Conservation (phyloP, 1,140 invertebrate species). For the Rhyzopertha dominica region DNA sequence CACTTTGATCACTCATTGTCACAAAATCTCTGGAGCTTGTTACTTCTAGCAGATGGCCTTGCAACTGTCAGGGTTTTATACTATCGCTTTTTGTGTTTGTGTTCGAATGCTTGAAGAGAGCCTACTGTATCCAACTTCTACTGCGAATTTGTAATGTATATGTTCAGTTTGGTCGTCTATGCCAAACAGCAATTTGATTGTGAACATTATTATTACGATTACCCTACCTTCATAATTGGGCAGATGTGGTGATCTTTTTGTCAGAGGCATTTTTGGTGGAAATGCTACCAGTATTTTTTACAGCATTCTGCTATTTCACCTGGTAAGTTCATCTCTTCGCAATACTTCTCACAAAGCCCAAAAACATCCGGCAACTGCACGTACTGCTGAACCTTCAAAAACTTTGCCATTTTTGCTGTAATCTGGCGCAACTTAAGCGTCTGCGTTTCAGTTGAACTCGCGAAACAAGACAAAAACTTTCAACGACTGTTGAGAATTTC, state of each 20-base stretch:
- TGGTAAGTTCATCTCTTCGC: constrained; percentile 54
- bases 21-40: no score
- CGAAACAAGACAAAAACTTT: constrained; percentile 33
- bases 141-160: constrained; percentile 51
- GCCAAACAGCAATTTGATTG: constrained; percentile 57
- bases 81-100: constrained; percentile 1
- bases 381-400: constrained; percentile 44
- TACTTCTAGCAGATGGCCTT: no score
- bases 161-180: constrained; percentile 60
- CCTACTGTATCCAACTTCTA: constrained; percentile 26
- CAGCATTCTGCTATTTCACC: constrained; percentile 23
- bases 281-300: constrained; percentile 26
- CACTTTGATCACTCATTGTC: no score
- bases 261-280: constrained; percentile 22
- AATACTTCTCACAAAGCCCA: constrained; percentile 49
- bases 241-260: constrained; percentile 23
- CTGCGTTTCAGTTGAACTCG: constrained; percentile 39
- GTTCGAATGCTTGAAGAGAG: constrained; percentile 18
- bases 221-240: constrained; percentile 59
- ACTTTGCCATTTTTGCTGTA: constrained; percentile 42
- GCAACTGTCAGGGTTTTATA: constrained; percentile 14
- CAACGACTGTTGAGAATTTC: constrained; percentile 25
- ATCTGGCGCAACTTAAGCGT: constrained; percentile 41
- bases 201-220: constrained; percentile 57
- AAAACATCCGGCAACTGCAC: constrained; percentile 48